These are phyloP conservation scores for Apogon hyalosoma DNA, from an alignment of 2,797 vertebrate genomes.

Conservation along the genomic window DNA sequence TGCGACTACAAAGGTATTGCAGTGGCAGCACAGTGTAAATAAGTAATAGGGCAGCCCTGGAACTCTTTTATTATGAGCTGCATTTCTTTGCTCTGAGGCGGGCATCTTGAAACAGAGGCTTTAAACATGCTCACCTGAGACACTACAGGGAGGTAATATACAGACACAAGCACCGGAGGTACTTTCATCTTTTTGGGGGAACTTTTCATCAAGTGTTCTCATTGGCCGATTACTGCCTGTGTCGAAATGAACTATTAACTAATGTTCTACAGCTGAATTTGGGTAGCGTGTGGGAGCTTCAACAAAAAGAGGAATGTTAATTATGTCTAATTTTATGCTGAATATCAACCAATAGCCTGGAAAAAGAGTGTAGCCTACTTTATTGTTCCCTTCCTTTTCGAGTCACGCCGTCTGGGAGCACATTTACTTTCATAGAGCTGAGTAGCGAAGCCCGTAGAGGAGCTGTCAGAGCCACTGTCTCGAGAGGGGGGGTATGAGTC, in stretches of 20 bases:
- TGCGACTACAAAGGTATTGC: conserved; percentile 94
- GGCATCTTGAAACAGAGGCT: conserved; percentile 48
- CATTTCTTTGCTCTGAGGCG: conserved; percentile 63
- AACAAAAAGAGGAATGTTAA: conserved; percentile 63
- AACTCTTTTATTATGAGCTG: conserved; percentile 72
- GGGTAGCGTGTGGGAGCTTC: conserved; percentile 34
- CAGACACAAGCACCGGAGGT: conserved; percentile 32
- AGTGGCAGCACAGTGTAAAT: conserved; percentile 71
- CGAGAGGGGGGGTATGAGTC: conserved; percentile 27
- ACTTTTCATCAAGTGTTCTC: conserved; percentile 28
- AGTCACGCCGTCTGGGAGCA: conserved; percentile 49
- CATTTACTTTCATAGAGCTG: conserved; percentile 60
- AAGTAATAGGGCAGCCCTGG: conserved; percentile 66
- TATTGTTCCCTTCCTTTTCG: conserved; percentile 55
- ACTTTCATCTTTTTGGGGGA: conserved; percentile 28
- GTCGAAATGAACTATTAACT: conserved; percentile 41
- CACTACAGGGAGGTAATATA: conserved; percentile 45
- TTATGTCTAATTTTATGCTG: conserved; percentile 66
- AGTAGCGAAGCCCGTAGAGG: conserved; percentile 58
- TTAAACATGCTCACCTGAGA: conserved; percentile 56
- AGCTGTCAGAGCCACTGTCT: conserved; percentile 71
- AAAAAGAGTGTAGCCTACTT: conserved; percentile 64
- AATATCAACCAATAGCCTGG: conserved; percentile 65
- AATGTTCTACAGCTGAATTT: conserved; percentile 52
- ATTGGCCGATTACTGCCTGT: conserved; percentile 30